These are phyloP conservation scores for Sterna hirundo DNA, from an alignment of 2,113 vertebrate genomes.

Conservation along the genomic window DNA sequence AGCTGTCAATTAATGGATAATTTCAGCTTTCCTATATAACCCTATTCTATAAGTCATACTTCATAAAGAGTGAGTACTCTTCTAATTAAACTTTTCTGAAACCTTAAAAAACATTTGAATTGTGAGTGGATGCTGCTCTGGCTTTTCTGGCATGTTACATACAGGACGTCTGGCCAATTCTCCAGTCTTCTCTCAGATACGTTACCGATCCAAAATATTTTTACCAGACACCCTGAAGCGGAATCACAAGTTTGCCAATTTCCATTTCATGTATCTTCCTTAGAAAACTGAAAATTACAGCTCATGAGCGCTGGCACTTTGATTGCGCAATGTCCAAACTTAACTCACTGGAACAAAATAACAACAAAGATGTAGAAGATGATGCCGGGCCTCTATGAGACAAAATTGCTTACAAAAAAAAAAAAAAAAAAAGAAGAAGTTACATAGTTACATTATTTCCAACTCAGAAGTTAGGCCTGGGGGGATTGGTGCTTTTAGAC, in stretches of 20 bases:
- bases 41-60: slow-evolving; percentile 2
- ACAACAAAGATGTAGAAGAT: slow-evolving; percentile 1
- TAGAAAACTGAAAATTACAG: slow-evolving; percentile 65
- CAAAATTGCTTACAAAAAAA: neutral
- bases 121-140: slow-evolving; percentile 10
- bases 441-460: neutral
- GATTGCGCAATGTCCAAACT: neutral
- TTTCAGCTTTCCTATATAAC: slow-evolving; percentile 23
- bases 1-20: slow-evolving; percentile 64
- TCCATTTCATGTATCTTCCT: slow-evolving; percentile 73
- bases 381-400: neutral
- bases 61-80: slow-evolving; percentile 31
- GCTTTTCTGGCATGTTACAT: slow-evolving; percentile 57
- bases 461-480: neutral
- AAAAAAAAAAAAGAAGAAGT: neutral
- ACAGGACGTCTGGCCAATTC: slow-evolving; percentile 59
- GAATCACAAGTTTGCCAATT: slow-evolving; percentile 66
- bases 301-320: slow-evolving; percentile 1
- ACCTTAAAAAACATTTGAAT: slow-evolving; percentile 29
- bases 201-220: slow-evolving; percentile 75
- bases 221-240: slow-evolving; percentile 74
- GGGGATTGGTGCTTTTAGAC: neutral
- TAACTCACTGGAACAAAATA: slow-evolving; percentile 1
- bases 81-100: slow-evolving; percentile 61
- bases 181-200: slow-evolving; percentile 71